Evolutionary conservation across 2,888 invertebrate genomes (phyloP), one percentile per base, ranked within the genome.

Genomic region (Cataglyphis altisquamis): DNA sequence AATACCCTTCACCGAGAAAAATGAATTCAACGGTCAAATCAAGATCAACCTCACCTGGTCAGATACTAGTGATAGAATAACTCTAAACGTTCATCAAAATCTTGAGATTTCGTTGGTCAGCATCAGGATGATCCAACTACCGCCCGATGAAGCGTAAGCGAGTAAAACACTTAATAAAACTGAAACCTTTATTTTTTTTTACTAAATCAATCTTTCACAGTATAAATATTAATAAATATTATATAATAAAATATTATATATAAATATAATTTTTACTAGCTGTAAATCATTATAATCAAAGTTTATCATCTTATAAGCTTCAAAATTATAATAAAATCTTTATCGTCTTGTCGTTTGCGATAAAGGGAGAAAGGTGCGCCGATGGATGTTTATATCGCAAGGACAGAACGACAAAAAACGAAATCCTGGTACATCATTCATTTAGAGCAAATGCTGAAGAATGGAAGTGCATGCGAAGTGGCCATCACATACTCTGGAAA

Each of bases 21-120:
- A 96, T 0, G 95, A 96, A 15, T 98, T 97, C 92, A 96, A 95
- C 80, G 98, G 98, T 0, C 95, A 95, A 74, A 96, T 98, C 0
- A 95, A 95, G 88, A 97, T 98, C 87, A 97, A 97, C 91, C 94
- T 97, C 25, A 97, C 96, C 1, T 97, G 97, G 96, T 95, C 96
- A 36, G 95, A 96, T 68, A 96, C 96, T 10, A 95, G 96, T 0
- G 96, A 96, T 83, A 96, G 96, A 91, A 96, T 98, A 73, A 96
- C 95, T 0, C 93, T 98, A 0, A 97, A 97, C 91, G 96, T 96
- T 5, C 96, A 97, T 86, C 96, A 96, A 32, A 96, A 97, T 85
- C 94, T 97, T 64, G 95, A 96, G 82, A 96, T 97, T 75, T 94
- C 95, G 8, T 95, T 96, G 66, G 94, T 95, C 10, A 95, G 96